Evolutionary conservation across 2,797 vertebrate species (phyloP).

Genomic region (Alectoris magna): DNA sequence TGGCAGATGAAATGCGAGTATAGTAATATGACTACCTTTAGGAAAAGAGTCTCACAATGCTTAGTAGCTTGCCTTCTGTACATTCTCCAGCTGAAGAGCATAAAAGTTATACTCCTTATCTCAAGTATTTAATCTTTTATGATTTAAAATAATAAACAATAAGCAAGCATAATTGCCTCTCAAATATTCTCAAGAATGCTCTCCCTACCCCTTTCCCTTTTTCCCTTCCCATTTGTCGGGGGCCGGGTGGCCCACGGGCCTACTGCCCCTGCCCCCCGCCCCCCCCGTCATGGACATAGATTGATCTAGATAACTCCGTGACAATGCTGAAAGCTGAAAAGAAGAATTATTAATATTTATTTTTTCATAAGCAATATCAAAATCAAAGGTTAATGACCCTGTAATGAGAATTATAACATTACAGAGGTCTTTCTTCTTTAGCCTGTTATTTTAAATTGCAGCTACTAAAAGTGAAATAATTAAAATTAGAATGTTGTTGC

Average conservation of each 20-base stretch:
- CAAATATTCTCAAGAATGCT: neutral
- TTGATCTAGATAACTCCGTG: no score
- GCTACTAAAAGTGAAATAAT: neutral
- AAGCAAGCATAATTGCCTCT: neutral
- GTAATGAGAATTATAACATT: neutral
- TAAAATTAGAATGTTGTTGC: neutral
- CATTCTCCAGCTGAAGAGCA: neutral
- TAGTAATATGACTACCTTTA: neutral
- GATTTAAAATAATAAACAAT: constrained; percentile 4
- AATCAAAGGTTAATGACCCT: neutral
- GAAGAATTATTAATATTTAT: neutral
- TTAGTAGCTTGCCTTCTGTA: neutral
- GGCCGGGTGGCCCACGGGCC: no score
- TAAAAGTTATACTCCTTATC: neutral
- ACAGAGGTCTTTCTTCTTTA: neutral
- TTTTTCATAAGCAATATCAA: neutral
- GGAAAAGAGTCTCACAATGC: neutral
- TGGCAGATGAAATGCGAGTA: neutral
- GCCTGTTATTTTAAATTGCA: neutral
- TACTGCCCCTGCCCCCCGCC: no score
- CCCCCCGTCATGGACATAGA: no score
- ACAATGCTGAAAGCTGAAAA: neutral
- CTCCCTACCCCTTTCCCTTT: no score
- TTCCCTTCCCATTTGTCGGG: no score
- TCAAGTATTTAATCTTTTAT: neutral